Percentiles rank a stretch among this genome's conserved stretches.
Conservation (phyloP, 2,888 invertebrate genomes). For the Gymnoscelis rufifasciata region DNA sequence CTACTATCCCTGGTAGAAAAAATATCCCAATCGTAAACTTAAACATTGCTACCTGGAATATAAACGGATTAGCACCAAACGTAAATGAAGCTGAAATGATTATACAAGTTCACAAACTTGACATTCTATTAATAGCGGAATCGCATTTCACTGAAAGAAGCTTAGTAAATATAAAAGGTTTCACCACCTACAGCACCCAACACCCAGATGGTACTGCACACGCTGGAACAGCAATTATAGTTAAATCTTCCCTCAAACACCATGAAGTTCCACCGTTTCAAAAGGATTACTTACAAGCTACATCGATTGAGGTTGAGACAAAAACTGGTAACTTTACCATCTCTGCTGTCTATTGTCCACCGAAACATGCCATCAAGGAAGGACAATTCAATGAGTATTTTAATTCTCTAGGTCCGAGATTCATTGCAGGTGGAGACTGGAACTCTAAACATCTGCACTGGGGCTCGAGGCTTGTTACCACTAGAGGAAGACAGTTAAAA, state of each 20-base stretch:
- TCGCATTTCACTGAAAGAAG: background rate
- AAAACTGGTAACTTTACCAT: background rate
- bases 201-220: background rate
- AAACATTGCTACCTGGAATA: too few relatives aligned
- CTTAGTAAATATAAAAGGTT: background rate
- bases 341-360: background rate
- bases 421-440: too few relatives aligned
- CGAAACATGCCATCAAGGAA: too few relatives aligned
- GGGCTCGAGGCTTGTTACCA: too few relatives aligned
- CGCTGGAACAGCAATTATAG: too few relatives aligned
- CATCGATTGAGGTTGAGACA: background rate
- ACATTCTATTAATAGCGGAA: background rate
- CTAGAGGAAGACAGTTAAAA: too few relatives aligned
- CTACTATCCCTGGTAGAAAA: too few relatives aligned
- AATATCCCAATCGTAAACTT: background rate
- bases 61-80: too few relatives aligned
- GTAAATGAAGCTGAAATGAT: background rate
- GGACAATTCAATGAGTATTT: background rate
- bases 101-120: background rate
- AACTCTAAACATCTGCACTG: too few relatives aligned
- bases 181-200: background rate
- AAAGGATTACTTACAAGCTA: background rate
- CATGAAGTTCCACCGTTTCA: background rate
- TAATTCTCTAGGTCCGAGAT: background rate
- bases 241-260: background rate